Conservation (phyloP, 2,888 invertebrate genomes). For the Phaonia tiefii region DNA sequence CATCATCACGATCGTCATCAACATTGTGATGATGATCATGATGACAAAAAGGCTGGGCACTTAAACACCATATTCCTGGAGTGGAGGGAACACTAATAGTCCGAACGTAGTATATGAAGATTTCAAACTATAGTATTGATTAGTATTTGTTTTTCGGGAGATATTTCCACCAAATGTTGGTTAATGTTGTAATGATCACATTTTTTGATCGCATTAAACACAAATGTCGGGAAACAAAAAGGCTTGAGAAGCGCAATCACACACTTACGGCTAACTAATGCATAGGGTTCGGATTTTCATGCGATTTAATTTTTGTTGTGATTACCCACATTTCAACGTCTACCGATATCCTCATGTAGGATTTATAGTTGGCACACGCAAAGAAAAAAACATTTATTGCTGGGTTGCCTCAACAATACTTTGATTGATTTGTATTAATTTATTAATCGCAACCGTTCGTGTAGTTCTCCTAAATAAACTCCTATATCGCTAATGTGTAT, state of each 20-base stretch:
- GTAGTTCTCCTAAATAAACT: too few relatives aligned
- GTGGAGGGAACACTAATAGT: not conserved
- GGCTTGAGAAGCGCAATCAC: not conserved
- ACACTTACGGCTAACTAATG: not conserved
- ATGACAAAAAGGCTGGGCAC: not conserved
- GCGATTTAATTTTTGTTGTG: too few relatives aligned
- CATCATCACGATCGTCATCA: conserved; percentile 16
- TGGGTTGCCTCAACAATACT: too few relatives aligned
- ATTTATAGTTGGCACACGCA: too few relatives aligned
- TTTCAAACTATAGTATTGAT: not conserved
- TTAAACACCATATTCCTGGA: not conserved
- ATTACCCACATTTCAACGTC: too few relatives aligned
- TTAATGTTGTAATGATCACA: conserved; percentile 20
- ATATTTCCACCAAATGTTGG: not conserved
- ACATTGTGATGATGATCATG: not conserved
- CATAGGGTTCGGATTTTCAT: too few relatives aligned
- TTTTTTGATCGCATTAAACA: conserved; percentile 2
- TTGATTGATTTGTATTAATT: too few relatives aligned
- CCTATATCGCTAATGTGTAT: too few relatives aligned
- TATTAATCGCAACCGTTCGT: too few relatives aligned
- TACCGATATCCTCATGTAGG: too few relatives aligned
- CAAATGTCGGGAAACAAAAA: not conserved
- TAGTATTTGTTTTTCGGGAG: too few relatives aligned
- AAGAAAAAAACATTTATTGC: too few relatives aligned
- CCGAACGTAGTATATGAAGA: not conserved